Evolutionary conservation across 2,888 invertebrate genomes (phyloP).

Genomic region (Lasioglossum villosulum): DNA sequence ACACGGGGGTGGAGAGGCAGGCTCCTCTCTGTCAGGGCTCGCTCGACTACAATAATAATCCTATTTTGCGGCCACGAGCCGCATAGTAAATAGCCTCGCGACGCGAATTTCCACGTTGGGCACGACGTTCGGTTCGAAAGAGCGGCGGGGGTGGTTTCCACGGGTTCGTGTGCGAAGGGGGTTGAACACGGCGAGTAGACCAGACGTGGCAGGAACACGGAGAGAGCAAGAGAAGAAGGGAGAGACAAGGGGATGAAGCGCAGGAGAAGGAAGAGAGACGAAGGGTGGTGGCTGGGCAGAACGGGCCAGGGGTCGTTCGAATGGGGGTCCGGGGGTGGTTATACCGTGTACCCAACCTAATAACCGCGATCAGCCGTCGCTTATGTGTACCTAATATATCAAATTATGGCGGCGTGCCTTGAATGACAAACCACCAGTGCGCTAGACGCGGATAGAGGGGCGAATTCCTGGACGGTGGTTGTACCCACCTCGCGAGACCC

Average conservation of each 20-base stretch:
- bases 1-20: conserved; percentile 25
- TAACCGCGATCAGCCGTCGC: conserved; percentile 83
- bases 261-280: neutral
- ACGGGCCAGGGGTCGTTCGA: conserved; percentile 69
- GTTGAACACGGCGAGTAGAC: neutral
- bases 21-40: conserved; percentile 25
- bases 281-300: conserved; percentile 67
- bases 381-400: conserved; percentile 83
- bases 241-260: conserved; percentile 24
- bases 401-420: conserved; percentile 81
- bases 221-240: conserved; percentile 28
- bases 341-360: conserved; percentile 81
- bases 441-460: conserved; percentile 58
- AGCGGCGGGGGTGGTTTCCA: neutral
- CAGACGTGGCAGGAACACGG: neutral
- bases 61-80: conserved; percentile 79
- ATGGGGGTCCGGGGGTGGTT: conserved; percentile 69
- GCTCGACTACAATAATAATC: conserved; percentile 81
- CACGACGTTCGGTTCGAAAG: conserved; percentile 40
- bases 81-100: conserved; percentile 80
- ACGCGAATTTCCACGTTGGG: conserved; percentile 72
- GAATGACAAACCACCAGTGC: conserved; percentile 76
- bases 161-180: conserved; percentile 13
- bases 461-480: conserved; percentile 52
- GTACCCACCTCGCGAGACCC: neutral